Conservation (phyloP, 2,888 invertebrate genomes). For the Diarsia dahlii region DNA sequence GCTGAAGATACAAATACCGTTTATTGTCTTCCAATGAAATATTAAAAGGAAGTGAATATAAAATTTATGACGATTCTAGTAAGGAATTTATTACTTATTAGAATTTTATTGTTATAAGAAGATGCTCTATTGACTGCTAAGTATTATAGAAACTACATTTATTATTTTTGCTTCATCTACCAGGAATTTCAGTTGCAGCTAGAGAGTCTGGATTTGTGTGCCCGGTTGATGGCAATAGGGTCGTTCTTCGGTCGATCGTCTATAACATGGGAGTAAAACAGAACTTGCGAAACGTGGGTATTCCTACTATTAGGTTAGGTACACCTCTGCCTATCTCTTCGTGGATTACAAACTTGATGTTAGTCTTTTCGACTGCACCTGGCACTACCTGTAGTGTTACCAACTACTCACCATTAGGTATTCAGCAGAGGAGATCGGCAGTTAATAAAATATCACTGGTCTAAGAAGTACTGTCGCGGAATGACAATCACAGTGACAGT, state of each 20-base stretch:
- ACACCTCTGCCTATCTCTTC: neutral
- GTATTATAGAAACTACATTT: neutral
- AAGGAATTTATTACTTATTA: slow-evolving; percentile 28
- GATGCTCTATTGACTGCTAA: neutral
- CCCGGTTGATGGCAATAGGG: neutral
- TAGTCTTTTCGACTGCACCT: neutral
- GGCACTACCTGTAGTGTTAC: slow-evolving; percentile 5
- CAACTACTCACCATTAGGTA: slow-evolving; percentile 55
- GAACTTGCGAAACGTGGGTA: too few species aligned
- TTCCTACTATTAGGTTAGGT: too few species aligned
- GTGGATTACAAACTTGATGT: neutral
- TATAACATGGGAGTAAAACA: too few species aligned
- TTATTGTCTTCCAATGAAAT: slow-evolving; percentile 13
- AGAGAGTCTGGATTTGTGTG: neutral
- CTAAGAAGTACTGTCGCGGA: slow-evolving; percentile 57
- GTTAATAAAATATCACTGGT: slow-evolving; percentile 68
- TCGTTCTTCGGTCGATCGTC: too few species aligned
- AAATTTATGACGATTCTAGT: slow-evolving; percentile 19
- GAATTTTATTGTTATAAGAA: slow-evolving; percentile 22
- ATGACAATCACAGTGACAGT: slow-evolving; percentile 64
- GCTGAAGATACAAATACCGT: neutral
- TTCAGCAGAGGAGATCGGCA: slow-evolving; percentile 55
- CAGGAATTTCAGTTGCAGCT: neutral
- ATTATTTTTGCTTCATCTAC: neutral
- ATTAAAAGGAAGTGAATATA: slow-evolving; percentile 20